A percentile compares a stretch with the other conserved stretches of the same genome.
phyloP scores from a whole-genome alignment of 2,888 invertebrate species.

The Eucera pruinosa region DNA sequence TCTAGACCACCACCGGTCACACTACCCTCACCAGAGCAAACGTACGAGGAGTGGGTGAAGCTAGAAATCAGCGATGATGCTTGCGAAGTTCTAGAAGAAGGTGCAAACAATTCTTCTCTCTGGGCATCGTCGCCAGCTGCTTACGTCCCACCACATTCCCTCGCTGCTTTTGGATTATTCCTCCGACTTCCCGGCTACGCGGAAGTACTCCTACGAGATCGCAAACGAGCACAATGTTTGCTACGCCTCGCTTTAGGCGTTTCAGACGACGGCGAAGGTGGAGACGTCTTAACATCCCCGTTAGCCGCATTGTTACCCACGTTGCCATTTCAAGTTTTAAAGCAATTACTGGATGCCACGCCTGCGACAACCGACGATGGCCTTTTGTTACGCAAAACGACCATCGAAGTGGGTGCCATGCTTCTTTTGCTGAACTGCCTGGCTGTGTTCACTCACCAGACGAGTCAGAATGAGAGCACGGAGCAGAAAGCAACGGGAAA shows the following conservation, averaged over 20 bases:
- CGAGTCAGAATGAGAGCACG: constrained; percentile 85
- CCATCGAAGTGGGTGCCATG: constrained; percentile 93
- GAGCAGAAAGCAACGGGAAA: constrained; percentile 80
- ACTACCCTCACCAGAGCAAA: constrained; percentile 86
- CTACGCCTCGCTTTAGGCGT: constrained; percentile 95
- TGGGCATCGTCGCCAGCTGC: constrained; percentile 85
- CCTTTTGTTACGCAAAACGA: constrained; percentile 89
- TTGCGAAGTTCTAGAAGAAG: constrained; percentile 87
- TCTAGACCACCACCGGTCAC: constrained; percentile 86
- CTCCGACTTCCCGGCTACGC: constrained; percentile 96
- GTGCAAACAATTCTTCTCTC: constrained; percentile 83
- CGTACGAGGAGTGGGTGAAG: constrained; percentile 87
- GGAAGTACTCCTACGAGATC: constrained; percentile 93
- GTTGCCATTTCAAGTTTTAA: constrained; percentile 92
- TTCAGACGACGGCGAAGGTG: constrained; percentile 96
- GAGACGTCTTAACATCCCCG: constrained; percentile 90
- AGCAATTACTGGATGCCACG: constrained; percentile 90
- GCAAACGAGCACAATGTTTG: constrained; percentile 93
- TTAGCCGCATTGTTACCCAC: constrained; percentile 89
- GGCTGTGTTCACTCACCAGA: constrained; percentile 94
- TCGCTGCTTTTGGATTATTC: constrained; percentile 95
- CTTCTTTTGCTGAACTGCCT: constrained; percentile 94
- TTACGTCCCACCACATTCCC: constrained; percentile 94
- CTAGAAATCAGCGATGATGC: constrained; percentile 87
- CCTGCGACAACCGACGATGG: constrained; percentile 92